Evolutionary conservation across 2,888 invertebrate genomes (phyloP).

Genomic region (Eristalinus sepulchralis): DNA sequence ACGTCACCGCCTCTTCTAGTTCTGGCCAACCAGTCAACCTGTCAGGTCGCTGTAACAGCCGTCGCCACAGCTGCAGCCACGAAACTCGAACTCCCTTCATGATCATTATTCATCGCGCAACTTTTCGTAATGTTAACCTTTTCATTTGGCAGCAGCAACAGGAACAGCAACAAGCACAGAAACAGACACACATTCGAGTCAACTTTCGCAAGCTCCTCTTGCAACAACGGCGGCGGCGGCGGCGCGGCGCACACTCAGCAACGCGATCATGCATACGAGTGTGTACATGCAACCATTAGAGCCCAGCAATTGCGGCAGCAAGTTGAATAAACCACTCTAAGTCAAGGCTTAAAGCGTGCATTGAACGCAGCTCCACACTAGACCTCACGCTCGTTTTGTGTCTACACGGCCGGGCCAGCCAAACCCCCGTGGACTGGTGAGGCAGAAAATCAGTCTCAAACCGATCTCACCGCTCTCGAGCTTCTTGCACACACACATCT

Average conservation of each 20-base stretch:
- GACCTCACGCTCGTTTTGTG: slow-evolving; percentile 14
- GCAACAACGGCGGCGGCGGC: slow-evolving; percentile 4
- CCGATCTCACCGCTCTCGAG: slow-evolving; percentile 21
- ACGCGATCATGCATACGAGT: neutral
- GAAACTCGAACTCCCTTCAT: slow-evolving; percentile 27
- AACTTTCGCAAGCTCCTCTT: slow-evolving; percentile 64
- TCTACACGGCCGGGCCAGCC: neutral
- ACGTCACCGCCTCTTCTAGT: neutral
- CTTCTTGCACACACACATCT: neutral
- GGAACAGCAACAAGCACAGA: slow-evolving; percentile 14
- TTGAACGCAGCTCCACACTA: slow-evolving; percentile 47
- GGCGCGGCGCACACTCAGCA: slow-evolving; percentile 27
- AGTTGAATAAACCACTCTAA: slow-evolving; percentile 69
- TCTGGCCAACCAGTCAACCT: neutral
- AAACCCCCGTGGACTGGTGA: slow-evolving; percentile 14
- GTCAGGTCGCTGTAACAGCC: neutral
- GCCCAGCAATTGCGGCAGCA: slow-evolving; percentile 51
- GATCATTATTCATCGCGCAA: slow-evolving; percentile 34
- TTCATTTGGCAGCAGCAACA: slow-evolving; percentile 39
- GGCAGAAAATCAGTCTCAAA: slow-evolving; percentile 50
- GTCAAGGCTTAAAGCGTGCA: slow-evolving; percentile 68
- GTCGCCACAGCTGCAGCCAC: neutral
- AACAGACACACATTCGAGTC: slow-evolving; percentile 14
- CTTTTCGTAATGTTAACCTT: slow-evolving; percentile 51
- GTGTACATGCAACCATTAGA: slow-evolving; percentile 60